Evolutionary conservation across 2,113 vertebrate genomes (phyloP), one percentile per base, ranked within the genome.

Genomic region (Burhinus oedicnemus): DNA sequence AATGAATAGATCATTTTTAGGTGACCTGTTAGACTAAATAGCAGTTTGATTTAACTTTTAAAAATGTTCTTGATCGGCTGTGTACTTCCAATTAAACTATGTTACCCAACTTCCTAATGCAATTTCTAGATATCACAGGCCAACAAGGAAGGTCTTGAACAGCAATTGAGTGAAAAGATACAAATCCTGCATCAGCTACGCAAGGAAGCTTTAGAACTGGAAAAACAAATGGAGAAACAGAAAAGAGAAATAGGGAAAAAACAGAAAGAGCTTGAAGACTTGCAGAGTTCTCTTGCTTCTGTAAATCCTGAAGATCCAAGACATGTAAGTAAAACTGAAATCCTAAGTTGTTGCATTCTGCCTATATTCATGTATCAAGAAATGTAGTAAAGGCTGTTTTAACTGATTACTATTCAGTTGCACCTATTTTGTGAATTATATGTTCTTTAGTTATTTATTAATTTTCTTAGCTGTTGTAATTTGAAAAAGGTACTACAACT

Each of bases 181-280:
- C 85, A 95, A 47, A 94, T 96, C 80, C 75, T 99, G 68, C 97
- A 95, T 81, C 95, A 98, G 91, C 96, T 98, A 38, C 97, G 57
- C 34, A 94, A 97, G 36, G 98, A 99, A 75, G 95, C 98, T 76
- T 57, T 98, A 88, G 96, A 98, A 51, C 86, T 99, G 74, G 98
- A 99, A 95, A 96, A 92, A n/a, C 98, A 98, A 84, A 96, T 98
- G 92, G 98, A 98, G 84, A 97, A 97, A 30, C 98, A 98, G 93
- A 96, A 86, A 27, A 93, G 89, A 94, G 98, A 98, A 95, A 98
- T 97, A 91, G 95, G 30, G 22, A 91, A 95, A 84, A 98, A 98
- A 11, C 96, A 98, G 58, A 96, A 96, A 25, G 98, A 99, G 47
- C 90, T 98, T 49, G 96, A 98, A 58, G 95, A 97, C 22, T 93